Conservation (phyloP, 2,888 invertebrate species). For the Stenodema calcarata region DNA sequence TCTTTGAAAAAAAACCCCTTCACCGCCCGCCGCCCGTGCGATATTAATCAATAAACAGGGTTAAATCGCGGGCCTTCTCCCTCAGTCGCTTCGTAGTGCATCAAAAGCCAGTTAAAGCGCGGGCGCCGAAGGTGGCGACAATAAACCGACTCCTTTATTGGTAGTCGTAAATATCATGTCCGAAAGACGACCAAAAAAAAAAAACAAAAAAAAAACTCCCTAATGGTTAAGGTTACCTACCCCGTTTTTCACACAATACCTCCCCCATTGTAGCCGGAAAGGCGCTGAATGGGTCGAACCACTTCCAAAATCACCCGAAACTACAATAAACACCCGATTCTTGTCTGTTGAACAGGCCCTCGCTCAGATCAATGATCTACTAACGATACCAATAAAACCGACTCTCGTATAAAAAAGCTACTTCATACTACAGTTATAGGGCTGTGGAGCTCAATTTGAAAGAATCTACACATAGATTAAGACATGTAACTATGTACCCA, state of each 20-base stretch:
- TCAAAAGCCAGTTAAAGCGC: conserved; percentile 41
- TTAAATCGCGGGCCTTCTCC: conserved; percentile 1
- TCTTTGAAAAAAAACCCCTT: no score
- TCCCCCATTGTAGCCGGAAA: neutral
- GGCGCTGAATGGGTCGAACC: neutral
- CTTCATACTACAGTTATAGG: no score
- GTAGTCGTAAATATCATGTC: conserved; percentile 53
- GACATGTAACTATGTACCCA: no score
- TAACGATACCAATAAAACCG: neutral
- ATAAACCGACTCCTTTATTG: conserved; percentile 53
- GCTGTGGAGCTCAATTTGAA: no score
- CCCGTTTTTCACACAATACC: conserved; percentile 9
- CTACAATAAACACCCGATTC: neutral
- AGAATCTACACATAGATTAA: no score
- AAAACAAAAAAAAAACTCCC: no score
- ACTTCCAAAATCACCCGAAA: neutral
- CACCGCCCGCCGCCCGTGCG: neutral
- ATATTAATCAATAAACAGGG: conserved; percentile 46
- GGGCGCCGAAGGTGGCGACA: conserved; percentile 27
- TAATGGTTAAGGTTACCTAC: conserved; percentile 20
- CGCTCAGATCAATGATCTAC: neutral
- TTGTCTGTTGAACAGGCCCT: neutral
- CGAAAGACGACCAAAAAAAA: neutral
- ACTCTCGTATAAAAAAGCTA: no score
- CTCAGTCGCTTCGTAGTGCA: conserved; percentile 7